These are phyloP conservation scores for Phlogophora meticulosa DNA, from an alignment of 2,888 invertebrate species.

Conservation along the genomic window DNA sequence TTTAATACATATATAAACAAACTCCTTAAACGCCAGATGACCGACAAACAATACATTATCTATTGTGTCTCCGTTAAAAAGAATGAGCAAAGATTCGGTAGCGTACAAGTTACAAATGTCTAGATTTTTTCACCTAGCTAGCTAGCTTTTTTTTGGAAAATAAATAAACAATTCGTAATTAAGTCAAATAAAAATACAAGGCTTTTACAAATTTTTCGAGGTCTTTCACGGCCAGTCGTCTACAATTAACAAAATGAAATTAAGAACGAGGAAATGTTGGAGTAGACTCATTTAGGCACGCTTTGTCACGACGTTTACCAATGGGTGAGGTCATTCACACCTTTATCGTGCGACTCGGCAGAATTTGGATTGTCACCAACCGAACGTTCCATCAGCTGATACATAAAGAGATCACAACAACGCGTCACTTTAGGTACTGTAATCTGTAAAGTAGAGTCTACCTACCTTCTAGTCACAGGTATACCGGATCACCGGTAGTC, in stretches of 20 bases:
- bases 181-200: neutral
- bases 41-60: too few species aligned
- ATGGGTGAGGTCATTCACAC: conserved; percentile 82
- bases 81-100: neutral
- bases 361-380: conserved; percentile 69
- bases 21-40: too few species aligned
- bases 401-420: conserved; percentile 61
- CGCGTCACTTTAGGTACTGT: conserved; percentile 44
- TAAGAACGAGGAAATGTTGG: conserved; percentile 54
- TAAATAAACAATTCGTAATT: neutral
- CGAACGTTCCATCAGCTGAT: conserved; percentile 52
- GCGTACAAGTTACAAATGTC: neutral
- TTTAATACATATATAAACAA: too few species aligned
- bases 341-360: conserved; percentile 78
- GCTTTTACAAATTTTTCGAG: conserved; percentile 9
- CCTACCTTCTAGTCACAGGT: neutral
- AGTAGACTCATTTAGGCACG: conserved; percentile 71
- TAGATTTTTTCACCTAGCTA: too few species aligned
- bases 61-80: too few species aligned
- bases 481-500: neutral
- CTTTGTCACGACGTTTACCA: conserved; percentile 75
- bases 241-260: conserved; percentile 56
- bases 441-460: conserved; percentile 62
- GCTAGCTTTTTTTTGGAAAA: too few species aligned
- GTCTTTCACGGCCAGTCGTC: conserved; percentile 22